Conservation (phyloP, 2,113 vertebrate species). For the Delphinapterus leucas region DNA sequence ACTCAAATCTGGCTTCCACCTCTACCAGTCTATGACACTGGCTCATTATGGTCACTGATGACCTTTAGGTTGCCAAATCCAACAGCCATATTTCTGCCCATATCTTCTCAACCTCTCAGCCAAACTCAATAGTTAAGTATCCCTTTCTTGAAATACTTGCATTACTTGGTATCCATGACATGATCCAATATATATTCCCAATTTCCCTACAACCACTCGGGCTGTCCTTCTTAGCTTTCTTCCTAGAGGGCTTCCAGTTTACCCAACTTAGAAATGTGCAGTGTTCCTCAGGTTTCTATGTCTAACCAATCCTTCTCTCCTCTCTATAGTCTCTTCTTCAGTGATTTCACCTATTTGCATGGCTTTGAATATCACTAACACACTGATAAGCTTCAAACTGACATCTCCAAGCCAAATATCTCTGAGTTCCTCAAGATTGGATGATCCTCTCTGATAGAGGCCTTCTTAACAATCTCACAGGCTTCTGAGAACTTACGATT, state of each 20-base stretch:
- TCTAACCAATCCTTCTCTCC: background rate
- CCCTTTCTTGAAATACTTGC: background rate
- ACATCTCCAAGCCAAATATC: conserved; percentile 14
- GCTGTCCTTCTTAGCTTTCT: background rate
- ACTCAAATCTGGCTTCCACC: background rate
- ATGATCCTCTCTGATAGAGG: background rate
- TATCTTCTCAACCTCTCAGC: background rate
- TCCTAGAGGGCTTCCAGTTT: background rate
- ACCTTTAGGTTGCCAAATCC: background rate
- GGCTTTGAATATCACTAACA: background rate
- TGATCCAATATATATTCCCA: background rate
- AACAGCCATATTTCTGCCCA: background rate
- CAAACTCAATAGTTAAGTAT: background rate
- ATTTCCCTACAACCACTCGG: background rate
- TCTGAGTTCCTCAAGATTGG: background rate
- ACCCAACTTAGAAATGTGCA: background rate
- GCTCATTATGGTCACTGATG: background rate
- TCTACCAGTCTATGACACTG: background rate
- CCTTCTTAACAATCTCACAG: background rate
- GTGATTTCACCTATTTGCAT: background rate
- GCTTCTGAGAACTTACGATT: background rate
- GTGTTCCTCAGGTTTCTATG: background rate
- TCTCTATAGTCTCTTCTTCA: background rate
- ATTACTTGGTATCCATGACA: background rate
- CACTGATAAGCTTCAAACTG: background rate